Percentiles rank a stretch among this genome's conserved stretches.
Conservation (phyloP, 2,888 invertebrate species). For the Autographa gamma region DNA sequence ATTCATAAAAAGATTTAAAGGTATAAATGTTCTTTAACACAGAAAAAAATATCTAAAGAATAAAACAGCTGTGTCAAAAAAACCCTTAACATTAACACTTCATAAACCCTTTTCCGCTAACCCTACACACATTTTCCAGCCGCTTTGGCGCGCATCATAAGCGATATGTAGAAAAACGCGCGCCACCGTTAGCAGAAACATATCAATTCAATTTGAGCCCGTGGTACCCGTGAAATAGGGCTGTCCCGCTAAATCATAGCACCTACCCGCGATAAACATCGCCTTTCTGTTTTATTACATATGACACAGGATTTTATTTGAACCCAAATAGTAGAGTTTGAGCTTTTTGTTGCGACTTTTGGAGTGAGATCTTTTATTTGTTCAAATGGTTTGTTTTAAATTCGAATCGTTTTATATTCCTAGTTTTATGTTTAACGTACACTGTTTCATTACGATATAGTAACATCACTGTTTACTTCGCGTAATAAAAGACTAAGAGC, state of each 20-base stretch:
- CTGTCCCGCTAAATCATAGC: conserved; percentile 82
- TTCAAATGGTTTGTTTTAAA: neutral
- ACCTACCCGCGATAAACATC: conserved; percentile 82
- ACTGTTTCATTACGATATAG: neutral
- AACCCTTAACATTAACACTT: neutral
- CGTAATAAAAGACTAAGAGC: neutral
- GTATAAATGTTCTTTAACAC: no score
- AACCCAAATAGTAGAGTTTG: conserved; percentile 24
- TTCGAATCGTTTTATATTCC: no score
- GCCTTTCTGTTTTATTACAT: conserved; percentile 84
- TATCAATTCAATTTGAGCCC: conserved; percentile 88
- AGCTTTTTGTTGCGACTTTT: conserved; percentile 22
- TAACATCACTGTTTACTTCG: neutral
- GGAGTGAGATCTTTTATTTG: conserved; percentile 8
- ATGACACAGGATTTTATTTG: conserved; percentile 71
- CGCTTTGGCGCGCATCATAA: conserved; percentile 83
- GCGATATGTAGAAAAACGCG: conserved; percentile 86
- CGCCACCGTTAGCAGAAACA: conserved; percentile 83
- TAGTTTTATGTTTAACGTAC: neutral
- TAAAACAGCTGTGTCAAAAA: neutral
- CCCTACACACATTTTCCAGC: conserved; percentile 77
- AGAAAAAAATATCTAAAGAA: no score
- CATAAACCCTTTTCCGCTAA: conserved; percentile 53
- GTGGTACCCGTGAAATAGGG: conserved; percentile 80
- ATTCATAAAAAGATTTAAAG: no score